A percentile compares a stretch with the other conserved stretches of the same genome.
Conservation (phyloP, 2,113 vertebrate species). For the Calonectris borealis region DNA sequence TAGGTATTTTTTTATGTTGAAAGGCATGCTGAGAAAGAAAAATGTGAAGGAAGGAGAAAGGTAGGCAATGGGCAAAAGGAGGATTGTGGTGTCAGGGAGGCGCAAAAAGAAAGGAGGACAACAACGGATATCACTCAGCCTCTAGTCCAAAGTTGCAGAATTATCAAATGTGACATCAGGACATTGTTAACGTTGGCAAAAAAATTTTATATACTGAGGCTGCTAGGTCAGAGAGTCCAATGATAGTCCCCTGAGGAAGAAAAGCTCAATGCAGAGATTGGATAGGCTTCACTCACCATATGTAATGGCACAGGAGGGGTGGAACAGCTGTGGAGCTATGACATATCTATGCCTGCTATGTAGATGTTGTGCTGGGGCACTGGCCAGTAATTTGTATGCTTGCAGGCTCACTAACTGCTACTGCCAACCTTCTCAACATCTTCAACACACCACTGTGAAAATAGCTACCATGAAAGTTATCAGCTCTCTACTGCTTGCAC, state of each 20-base stretch:
- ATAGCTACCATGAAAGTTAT: background rate
- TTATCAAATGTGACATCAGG: background rate
- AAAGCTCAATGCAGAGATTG: background rate
- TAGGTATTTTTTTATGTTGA: background rate
- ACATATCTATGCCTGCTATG: background rate
- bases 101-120: background rate
- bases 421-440: background rate
- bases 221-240: background rate
- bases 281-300: background rate
- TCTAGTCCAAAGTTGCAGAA: background rate
- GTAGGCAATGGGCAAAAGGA: background rate
- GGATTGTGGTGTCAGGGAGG: background rate
- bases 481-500: background rate
- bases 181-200: background rate
- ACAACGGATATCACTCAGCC: background rate
- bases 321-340: constrained; percentile 16
- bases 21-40: background rate
- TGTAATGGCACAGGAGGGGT: background rate
- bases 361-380: background rate
- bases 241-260: background rate
- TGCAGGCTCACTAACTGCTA: background rate
- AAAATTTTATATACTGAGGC: background rate
- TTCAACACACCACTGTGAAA: background rate
- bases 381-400: background rate
- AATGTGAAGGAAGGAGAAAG: background rate